These are phyloP conservation scores for Castor canadensis DNA, from an alignment of 2,113 vertebrate species.

Conservation along the genomic window DNA sequence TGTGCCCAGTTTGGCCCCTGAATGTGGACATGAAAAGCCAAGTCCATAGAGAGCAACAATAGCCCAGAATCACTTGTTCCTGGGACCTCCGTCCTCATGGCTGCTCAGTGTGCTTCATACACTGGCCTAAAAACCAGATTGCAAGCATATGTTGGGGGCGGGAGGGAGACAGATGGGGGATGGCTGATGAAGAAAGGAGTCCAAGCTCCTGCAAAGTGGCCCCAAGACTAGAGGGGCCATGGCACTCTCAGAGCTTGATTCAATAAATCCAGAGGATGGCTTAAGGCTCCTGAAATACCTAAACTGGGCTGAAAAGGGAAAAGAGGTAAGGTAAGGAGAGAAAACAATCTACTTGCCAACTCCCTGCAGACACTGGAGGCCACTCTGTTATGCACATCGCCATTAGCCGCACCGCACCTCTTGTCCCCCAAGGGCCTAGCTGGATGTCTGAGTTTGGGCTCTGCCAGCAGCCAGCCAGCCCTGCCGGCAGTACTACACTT, in stretches of 20 bases:
- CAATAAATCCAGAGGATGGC: not conserved
- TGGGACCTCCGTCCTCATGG: not conserved
- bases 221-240: not conserved
- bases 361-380: not conserved
- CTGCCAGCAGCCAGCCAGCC: not conserved
- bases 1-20: constrained; percentile 24
- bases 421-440: not conserved
- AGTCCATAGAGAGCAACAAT: not conserved
- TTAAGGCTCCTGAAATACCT: too few relatives aligned
- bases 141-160: too few relatives aligned
- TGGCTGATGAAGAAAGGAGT: not conserved
- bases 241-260: not conserved
- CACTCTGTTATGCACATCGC: not conserved
- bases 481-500: not conserved
- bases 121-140: not conserved
- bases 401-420: too few relatives aligned
- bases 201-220: not conserved
- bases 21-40: constrained; percentile 32
- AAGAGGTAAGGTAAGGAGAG: not conserved
- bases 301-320: not conserved
- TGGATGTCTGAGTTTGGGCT: not conserved
- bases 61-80: not conserved
- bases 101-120: not conserved
- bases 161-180: not conserved
- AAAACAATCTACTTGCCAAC: not conserved